Conservation (phyloP, 1,140 invertebrate species). For the Macrosteles quadrilineatus region DNA sequence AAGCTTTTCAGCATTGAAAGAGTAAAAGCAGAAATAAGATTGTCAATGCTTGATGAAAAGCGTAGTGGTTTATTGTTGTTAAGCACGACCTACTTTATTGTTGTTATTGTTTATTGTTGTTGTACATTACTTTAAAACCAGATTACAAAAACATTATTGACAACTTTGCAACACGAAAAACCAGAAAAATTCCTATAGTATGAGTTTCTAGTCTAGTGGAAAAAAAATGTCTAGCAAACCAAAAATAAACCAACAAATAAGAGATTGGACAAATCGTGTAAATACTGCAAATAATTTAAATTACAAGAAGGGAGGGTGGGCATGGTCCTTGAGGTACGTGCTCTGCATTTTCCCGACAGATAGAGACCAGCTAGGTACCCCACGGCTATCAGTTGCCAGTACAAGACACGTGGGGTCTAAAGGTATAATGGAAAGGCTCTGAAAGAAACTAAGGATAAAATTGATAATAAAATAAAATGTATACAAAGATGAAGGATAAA, state of each 20-base stretch:
- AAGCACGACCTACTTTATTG: too few species aligned
- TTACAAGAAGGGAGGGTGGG: background rate
- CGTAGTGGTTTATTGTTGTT: background rate
- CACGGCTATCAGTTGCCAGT: too few species aligned
- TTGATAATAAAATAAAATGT: too few species aligned
- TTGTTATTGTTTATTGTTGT: too few species aligned
- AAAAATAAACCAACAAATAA: background rate
- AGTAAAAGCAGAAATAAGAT: background rate
- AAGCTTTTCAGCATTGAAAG: too few species aligned
- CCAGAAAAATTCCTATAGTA: background rate
- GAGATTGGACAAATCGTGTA: background rate
- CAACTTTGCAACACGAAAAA: background rate
- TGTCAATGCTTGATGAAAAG: too few species aligned
- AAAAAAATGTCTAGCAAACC: background rate
- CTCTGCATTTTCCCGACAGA: background rate
- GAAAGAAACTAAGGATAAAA: too few species aligned
- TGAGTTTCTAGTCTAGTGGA: background rate
- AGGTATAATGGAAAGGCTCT: too few species aligned
- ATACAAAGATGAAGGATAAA: too few species aligned
- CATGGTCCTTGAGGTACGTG: background rate
- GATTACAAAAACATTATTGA: background rate
- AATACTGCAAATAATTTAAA: background rate
- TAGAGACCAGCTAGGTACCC: too few species aligned
- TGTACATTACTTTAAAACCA: too few species aligned
- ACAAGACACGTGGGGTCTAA: too few species aligned